Base-by-base conservation (phyloP, 2,113 vertebrate genomes). In the Aphyosemion australe region DNA sequence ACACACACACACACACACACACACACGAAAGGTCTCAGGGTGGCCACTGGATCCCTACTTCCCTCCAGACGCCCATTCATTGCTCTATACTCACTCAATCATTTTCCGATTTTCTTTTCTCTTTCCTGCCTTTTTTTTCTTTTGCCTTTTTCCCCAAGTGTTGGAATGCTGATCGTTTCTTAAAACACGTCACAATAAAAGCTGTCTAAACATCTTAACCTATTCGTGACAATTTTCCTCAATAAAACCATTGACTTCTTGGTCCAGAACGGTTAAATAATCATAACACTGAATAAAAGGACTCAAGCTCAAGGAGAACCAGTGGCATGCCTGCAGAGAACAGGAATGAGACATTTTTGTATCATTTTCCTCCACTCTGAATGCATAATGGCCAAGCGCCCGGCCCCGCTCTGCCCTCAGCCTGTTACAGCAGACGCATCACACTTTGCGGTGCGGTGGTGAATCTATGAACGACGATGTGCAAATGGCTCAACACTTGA, bases 401-500 rank as follows among this genome's bases (percentile, higher is more conserved):
- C 7, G 47, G 52, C 69, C 47, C 51, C 76, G 16, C n/a, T 37
- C 46, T 67, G 58, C 51, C 47, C 57, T 79, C 66, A 32, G 45
- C 67, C 76, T 70, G 80, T 76, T 83, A 68, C 45, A 55, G 50
- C 65, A 84, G 76, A 87, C 84, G 61, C 63, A 81, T 87, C 43
- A 49, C 65, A 65, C 72, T 76, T 75, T 42, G 43, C 72, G 65
- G 74, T 74, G 70, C 51, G 3, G 37, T 71, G 21, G 52, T 69
- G 73, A 81, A 83, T 82, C 62, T 64, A 74, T 74, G 78, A 79
- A 84, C 65, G 69, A 69, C 70, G 16, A 8, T 74, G 77, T 79
- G 72, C 63, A 79, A 81, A 87, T 75, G 85, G 81, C 55, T 78
- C 50, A 71, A 75, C 31, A 72, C 80, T 79, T 79, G 77, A 65